A percentile compares a stretch with the other conserved stretches of the same genome.
These are phyloP conservation scores for Drosophila guanche DNA, from an alignment of 1,140 invertebrate genomes.

Conservation along the genomic window DNA sequence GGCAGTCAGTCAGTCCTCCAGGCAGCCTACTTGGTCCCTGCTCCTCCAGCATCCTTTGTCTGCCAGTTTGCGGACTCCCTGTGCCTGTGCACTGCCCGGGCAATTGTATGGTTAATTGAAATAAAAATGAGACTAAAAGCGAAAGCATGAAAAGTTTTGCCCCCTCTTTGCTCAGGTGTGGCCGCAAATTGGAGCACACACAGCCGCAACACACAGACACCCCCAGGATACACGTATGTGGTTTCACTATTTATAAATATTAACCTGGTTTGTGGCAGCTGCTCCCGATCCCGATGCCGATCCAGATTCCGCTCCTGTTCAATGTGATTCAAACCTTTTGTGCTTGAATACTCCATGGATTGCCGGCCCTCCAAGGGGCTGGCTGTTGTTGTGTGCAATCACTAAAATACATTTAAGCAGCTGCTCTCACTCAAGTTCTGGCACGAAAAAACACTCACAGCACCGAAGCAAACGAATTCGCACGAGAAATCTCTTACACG, in stretches of 20 bases:
- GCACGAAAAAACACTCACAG: constrained; percentile 21
- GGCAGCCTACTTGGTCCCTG: constrained; percentile 23
- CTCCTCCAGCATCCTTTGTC: neutral
- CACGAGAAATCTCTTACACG: constrained; percentile 48
- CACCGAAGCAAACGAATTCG: constrained; percentile 5
- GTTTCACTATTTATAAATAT: constrained; percentile 44
- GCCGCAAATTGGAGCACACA: constrained; percentile 67
- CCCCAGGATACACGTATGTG: neutral
- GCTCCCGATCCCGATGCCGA: constrained; percentile 9
- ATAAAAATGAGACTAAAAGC: constrained; percentile 32
- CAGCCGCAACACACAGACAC: neutral
- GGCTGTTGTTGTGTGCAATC: constrained; percentile 69
- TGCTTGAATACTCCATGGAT: constrained; percentile 83
- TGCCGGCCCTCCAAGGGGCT: constrained; percentile 83
- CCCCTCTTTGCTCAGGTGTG: constrained; percentile 60
- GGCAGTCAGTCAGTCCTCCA: constrained; percentile 2
- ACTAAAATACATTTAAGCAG: constrained; percentile 83
- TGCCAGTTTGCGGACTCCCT: neutral
- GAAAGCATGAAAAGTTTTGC: constrained; percentile 35
- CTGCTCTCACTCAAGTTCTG: constrained; percentile 47
- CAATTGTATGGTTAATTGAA: constrained; percentile 78
- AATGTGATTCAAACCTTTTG: constrained; percentile 76
- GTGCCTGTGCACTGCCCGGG: constrained; percentile 24
- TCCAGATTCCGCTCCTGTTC: constrained; percentile 29
- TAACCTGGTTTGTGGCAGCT: constrained; percentile 61